These are phyloP conservation scores for Acromyrmex heyeri DNA, from an alignment of 1,140 invertebrate genomes.

Conservation along the genomic window DNA sequence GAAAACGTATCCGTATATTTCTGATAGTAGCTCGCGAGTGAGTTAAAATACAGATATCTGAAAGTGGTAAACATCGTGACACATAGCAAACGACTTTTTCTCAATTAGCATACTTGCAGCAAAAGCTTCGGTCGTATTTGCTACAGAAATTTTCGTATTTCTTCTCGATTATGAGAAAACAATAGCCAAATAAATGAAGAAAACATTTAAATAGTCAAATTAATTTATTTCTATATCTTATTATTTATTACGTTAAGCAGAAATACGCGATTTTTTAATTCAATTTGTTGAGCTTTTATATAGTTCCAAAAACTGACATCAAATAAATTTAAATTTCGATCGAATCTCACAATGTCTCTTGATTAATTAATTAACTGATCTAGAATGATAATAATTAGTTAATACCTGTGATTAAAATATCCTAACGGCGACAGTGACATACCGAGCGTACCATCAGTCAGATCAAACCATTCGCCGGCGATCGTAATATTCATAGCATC, in stretches of 20 bases:
- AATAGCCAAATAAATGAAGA: not conserved
- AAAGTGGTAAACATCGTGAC: constrained; percentile 67
- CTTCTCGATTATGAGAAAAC: not conserved
- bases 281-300: not conserved
- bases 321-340: not conserved
- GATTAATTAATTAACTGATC: not conserved
- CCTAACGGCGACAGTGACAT: constrained; percentile 84
- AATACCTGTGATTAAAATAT: constrained; percentile 83
- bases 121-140: not conserved
- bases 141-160: not conserved
- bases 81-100: not conserved
- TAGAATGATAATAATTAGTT: not conserved
- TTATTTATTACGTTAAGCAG: not conserved
- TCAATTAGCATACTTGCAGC: constrained; percentile 1
- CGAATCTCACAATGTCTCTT: not conserved
- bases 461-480: constrained; percentile 82
- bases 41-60: constrained; percentile 87
- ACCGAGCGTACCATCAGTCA: constrained; percentile 84
- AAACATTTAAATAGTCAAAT: not conserved
- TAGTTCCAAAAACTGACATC: not conserved
- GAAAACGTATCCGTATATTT: constrained; percentile 82
- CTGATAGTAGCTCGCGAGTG: constrained; percentile 84
- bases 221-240: not conserved
- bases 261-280: not conserved
- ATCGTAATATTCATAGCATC: constrained; percentile 84